Base-by-base conservation (phyloP, 2,888 invertebrate species). In the Seira ritae region DNA sequence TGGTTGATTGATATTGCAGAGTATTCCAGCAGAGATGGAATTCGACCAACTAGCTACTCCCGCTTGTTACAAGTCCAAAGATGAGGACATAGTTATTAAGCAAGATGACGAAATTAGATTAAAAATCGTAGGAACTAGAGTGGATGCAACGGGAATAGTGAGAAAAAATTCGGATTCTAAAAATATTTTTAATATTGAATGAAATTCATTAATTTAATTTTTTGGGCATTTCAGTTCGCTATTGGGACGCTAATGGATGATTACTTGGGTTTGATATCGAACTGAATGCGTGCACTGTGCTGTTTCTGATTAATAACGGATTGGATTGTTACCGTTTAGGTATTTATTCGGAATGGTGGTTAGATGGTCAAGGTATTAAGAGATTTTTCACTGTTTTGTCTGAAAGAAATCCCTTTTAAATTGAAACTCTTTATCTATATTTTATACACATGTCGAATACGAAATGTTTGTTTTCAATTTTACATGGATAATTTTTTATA, bases 231-330 rank as follows among this genome's bases (percentile, higher is more conserved):
- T 90, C 92, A 97, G 97, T 99, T 99, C 93, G 98, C 98, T 0
- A 99, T 99, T 91, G 99, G 99, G 86, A 98, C 99, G 0, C 92
- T 99, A 74, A 99, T 99, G 99, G 99, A 99, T 90, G 99, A 99
- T 92, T 99, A 96, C 91, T 92, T 99, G 90, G 99, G 99, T 89
- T 92, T 89, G 24, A 87, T 87, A 24, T 87, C 88, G 1, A 88
- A 74, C 46, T 86, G 85, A 68, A 71, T 42, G 42, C n/a, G n/a
- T n/a, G n/a, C n/a, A n/a, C n/a, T n/a, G n/a, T n/a, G n/a, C n/a
- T n/a, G n/a, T n/a, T n/a, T n/a, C n/a, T n/a, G n/a, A n/a, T n/a
- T n/a, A n/a, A n/a, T n/a, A n/a, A n/a, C n/a, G n/a, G n/a, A 31
- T 31, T 8, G 31, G 31, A 31, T 31, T 31, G 31, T 31, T 31